phyloP scores from a whole-genome alignment of 2,113 vertebrate species.

The Antennarius striatus region DNA sequence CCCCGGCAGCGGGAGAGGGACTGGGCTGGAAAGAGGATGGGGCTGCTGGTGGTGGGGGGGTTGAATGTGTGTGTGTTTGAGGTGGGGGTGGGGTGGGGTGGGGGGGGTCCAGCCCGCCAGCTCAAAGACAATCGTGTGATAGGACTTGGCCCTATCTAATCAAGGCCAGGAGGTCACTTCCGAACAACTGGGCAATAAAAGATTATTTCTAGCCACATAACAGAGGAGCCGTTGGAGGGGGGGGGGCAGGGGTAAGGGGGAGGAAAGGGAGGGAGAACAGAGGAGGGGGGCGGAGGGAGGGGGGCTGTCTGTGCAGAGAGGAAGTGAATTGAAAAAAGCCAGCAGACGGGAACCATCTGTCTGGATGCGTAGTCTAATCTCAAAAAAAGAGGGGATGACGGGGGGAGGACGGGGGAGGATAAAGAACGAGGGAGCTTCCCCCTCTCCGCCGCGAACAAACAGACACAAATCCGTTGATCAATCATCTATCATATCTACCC shows the following conservation, averaged over 20 bases:
- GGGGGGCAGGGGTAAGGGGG: constrained; percentile 48
- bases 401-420: constrained; percentile 31
- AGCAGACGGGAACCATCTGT: constrained; percentile 98
- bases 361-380: constrained; percentile 86
- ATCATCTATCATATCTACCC: constrained; percentile 23
- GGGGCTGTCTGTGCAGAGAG: constrained; percentile 84
- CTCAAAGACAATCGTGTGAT: constrained; percentile 90
- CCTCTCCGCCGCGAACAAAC: constrained; percentile 30
- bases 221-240: constrained; percentile 84
- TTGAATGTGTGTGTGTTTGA: constrained; percentile 15
- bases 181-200: constrained; percentile 99
- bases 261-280: constrained; percentile 65
- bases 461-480: constrained; percentile 7
- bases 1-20: constrained; percentile 80
- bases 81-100: constrained; percentile 7
- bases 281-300: constrained; percentile 65
- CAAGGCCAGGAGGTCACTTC: constrained; percentile 99
- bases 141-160: constrained; percentile 97
- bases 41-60: constrained; percentile 21
- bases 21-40: constrained; percentile 38
- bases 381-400: constrained; percentile 42
- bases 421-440: constrained; percentile 37
- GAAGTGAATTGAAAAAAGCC: constrained; percentile 92
- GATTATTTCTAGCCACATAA: constrained; percentile 95
- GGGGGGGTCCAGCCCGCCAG: constrained; percentile 71